Base-by-base conservation (phyloP, 2,888 invertebrate species). In the Apocheima hispidaria region DNA sequence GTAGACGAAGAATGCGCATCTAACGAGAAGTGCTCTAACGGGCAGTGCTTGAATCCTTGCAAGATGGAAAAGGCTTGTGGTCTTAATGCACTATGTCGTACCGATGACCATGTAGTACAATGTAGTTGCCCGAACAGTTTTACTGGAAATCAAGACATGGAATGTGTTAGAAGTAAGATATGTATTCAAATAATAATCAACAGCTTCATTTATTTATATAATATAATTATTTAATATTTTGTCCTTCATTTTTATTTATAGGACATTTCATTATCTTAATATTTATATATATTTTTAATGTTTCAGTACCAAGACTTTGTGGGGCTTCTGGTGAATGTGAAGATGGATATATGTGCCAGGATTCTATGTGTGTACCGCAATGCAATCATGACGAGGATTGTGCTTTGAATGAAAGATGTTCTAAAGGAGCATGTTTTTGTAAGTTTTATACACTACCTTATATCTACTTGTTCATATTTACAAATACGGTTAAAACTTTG, bases 351-450 rank as follows among this genome's bases (percentile, higher is more conserved):
- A 94, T 94, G 23, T 98, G 98, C 77, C 95, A 95, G 64, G 96
- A 97, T 77, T 96, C 96, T 51, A 95, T 97, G 87, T 98, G 98
- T 79, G 90, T 96, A 63, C 97, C 97, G 4, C 93, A 93, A 43
- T 98, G 98, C 79, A 87, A 89, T 33, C 91, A 86, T 14, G 98
- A 98, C 82, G 95, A 96, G 73, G 95, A 97, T 68, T 98, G 98
- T 82, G 98, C 98, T 2, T 94, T 96, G 62, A 98, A 98, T 81
- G 98, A 98, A 87, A 96, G 97, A 84, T 98, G 98, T 87, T 90
- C 97, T 7, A 94, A 94, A 76, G 96, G 96, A 69, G 95, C 95
- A 75, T 98, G 98, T 82, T 94, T 97, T 77, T 88, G 96, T 96
- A 92, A 94, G 96, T 94, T 71, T 64, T 28, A 51, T 21, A 4